Conservation (phyloP, 2,797 vertebrate species). For the Dallia pectoralis region DNA sequence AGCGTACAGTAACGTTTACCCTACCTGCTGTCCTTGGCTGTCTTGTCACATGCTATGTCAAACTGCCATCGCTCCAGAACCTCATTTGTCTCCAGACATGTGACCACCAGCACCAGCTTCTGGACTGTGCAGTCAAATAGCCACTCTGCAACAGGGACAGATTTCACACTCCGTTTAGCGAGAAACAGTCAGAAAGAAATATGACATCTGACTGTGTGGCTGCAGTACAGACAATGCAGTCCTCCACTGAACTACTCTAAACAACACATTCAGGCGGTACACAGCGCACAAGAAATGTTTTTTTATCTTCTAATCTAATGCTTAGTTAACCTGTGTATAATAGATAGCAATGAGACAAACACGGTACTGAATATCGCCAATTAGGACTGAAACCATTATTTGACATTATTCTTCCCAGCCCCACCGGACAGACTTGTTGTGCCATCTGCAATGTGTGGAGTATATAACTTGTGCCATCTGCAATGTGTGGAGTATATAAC, state of each 20-base stretch:
- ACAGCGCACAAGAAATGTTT: too few species aligned
- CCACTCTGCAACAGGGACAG: constrained; percentile 79
- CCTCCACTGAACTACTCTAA: background rate
- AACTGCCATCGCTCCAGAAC: constrained; percentile 97
- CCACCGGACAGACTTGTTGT: too few species aligned
- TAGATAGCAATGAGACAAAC: too few species aligned
- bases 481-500: too few species aligned
- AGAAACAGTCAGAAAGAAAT: background rate
- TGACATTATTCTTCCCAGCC: too few species aligned
- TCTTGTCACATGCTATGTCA: constrained; percentile 93
- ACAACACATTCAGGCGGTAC: background rate
- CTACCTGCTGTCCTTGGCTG: constrained; percentile 83
- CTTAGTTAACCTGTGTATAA: too few species aligned
- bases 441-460: background rate
- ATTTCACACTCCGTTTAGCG: background rate
- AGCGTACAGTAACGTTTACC: too few species aligned
- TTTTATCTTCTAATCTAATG: too few species aligned
- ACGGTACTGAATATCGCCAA: too few species aligned
- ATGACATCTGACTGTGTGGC: background rate
- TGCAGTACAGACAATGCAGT: background rate
- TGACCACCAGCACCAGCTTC: constrained; percentile 93
- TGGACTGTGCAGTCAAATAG: constrained; percentile 90
- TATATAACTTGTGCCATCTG: too few species aligned
- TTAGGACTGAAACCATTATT: too few species aligned
- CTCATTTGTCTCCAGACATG: constrained; percentile 85